Percentiles rank a stretch among this genome's conserved stretches.
These are phyloP conservation scores for Notarius quadriscutis DNA, from an alignment of 2,113 vertebrate species.

Conservation along the genomic window DNA sequence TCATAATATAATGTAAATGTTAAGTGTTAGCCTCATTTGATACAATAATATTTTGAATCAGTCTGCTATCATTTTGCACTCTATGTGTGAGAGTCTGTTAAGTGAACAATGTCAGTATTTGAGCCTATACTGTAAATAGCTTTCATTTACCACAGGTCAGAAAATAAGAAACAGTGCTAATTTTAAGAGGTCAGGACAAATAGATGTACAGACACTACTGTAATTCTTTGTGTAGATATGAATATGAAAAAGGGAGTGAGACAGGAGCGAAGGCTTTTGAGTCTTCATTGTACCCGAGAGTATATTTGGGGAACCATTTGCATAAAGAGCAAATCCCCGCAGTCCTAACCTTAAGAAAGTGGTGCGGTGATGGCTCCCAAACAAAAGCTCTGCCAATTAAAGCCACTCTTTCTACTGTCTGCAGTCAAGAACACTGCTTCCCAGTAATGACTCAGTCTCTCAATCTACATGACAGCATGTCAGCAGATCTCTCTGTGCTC, in stretches of 20 bases:
- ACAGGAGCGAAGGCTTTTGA: constrained; percentile 36
- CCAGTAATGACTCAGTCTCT: constrained; percentile 55
- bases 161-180: neutral
- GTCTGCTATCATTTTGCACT: neutral
- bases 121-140: neutral
- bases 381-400: constrained; percentile 60
- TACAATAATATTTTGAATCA: constrained; percentile 17
- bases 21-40: neutral
- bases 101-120: constrained; percentile 9
- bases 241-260: constrained; percentile 21
- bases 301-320: constrained; percentile 53
- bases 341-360: constrained; percentile 58
- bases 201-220: constrained; percentile 30
- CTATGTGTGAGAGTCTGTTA: neutral
- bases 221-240: constrained; percentile 18
- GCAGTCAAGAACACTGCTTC: constrained; percentile 44
- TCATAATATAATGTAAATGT: neutral
- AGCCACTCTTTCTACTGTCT: constrained; percentile 50
- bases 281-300: constrained; percentile 39
- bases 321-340: constrained; percentile 57
- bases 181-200: constrained; percentile 23
- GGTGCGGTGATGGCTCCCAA: constrained; percentile 47
- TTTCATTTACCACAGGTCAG: neutral
- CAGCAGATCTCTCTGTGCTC: constrained; percentile 55
- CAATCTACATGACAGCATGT: constrained; percentile 60